A percentile compares a stretch with the other conserved stretches of the same genome.
These are phyloP conservation scores for Helogale parvula DNA, from an alignment of 2,113 vertebrate species.

Conservation along the genomic window DNA sequence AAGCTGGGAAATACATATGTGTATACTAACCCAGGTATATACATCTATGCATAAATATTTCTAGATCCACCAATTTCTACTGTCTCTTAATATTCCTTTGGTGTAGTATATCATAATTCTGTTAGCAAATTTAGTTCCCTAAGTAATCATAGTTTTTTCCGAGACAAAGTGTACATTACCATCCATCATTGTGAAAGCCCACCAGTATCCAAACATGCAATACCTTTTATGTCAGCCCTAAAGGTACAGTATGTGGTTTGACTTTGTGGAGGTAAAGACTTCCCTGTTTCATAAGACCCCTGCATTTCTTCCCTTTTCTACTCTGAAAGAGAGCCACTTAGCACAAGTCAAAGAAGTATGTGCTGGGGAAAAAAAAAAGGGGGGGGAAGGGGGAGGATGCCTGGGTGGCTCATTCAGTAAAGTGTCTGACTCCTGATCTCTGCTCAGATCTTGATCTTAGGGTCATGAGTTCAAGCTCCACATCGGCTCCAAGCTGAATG, in stretches of 20 bases:
- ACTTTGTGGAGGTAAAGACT: background rate
- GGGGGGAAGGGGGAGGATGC: too few relatives aligned
- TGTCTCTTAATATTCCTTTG: background rate
- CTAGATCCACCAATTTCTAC: background rate
- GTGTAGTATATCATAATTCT: background rate
- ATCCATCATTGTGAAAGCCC: background rate
- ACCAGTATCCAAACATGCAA: background rate
- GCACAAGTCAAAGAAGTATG: background rate
- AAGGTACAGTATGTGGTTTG: background rate
- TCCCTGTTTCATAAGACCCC: background rate
- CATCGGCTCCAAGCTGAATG: too few relatives aligned
- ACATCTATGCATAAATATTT: background rate
- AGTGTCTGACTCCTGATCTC: too few relatives aligned
- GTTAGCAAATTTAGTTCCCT: background rate
- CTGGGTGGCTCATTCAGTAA: too few relatives aligned
- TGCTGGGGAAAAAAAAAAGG: background rate
- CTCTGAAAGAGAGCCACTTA: background rate
- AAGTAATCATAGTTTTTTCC: background rate
- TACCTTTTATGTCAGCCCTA: background rate
- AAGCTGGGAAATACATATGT: background rate
- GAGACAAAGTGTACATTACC: background rate
- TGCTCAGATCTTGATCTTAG: too few relatives aligned
- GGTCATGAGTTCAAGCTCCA: too few relatives aligned
- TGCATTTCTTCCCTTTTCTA: background rate
- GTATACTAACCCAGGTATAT: background rate